Evolutionary conservation across 2,797 vertebrate species (phyloP).

Genomic region (Thripadectes ignobilis): DNA sequence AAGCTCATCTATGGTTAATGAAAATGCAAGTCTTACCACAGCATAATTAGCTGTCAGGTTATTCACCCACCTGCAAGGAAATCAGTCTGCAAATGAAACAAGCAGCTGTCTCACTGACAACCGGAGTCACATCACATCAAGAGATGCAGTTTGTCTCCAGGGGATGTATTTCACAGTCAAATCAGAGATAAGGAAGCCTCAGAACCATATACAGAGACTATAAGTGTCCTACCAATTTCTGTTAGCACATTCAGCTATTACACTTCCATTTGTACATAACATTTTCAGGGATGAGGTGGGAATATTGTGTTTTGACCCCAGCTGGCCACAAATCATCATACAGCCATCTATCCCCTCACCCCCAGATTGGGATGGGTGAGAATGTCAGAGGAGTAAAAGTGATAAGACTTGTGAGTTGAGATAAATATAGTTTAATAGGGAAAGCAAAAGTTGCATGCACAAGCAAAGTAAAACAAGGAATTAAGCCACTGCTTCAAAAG

Average conservation of each 20-base stretch:
- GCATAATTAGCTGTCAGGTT: background rate
- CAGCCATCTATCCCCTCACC: background rate
- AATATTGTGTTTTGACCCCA: background rate
- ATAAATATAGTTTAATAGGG: background rate
- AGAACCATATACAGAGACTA: background rate
- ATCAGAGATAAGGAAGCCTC: background rate
- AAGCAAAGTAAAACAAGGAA: background rate
- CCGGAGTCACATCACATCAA: background rate
- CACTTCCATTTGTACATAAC: background rate
- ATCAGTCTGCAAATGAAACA: background rate
- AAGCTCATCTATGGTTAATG: background rate
- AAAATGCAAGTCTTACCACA: background rate
- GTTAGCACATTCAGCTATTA: background rate
- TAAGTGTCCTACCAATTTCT: background rate
- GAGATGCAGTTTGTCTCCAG: background rate
- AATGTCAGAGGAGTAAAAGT: background rate
- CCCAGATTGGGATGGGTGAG: rapidly evolving
- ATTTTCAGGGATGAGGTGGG: background rate
- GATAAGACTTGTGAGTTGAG: background rate
- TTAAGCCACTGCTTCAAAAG: background rate
- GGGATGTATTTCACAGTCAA: background rate
- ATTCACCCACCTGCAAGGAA: background rate
- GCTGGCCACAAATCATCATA: background rate
- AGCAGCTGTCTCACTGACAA: background rate
- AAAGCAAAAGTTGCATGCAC: background rate